phyloP scores from a whole-genome alignment of 37 sponge, comb jelly and placozoan genomes.

The Amphimedon queenslandica region DNA sequence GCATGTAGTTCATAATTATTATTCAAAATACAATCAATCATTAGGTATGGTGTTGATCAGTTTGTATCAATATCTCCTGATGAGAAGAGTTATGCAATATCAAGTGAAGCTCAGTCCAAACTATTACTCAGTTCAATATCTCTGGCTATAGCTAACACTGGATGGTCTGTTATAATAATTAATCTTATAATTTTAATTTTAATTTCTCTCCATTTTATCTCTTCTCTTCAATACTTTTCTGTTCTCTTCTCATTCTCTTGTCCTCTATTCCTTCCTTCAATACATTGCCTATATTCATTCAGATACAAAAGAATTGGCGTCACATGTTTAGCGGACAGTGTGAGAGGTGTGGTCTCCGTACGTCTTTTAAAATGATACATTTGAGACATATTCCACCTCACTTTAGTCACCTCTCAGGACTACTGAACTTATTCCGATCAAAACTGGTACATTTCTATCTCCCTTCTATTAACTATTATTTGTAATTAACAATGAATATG shows the following conservation, averaged over 20 bases:
- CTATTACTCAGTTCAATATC: constrained; percentile 77
- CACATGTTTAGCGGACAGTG: constrained; percentile 85
- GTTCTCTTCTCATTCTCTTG: neutral
- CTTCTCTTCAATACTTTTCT: neutral
- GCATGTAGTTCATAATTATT: too few species aligned
- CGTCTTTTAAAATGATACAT: constrained; percentile 73
- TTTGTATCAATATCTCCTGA: constrained; percentile 67
- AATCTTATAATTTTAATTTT: neutral
- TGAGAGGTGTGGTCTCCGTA: constrained; percentile 53
- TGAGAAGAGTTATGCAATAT: constrained; percentile 34
- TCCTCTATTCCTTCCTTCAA: too few species aligned
- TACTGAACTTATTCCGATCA: constrained; percentile 82
- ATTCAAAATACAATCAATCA: too few species aligned
- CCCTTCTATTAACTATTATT: too few species aligned
- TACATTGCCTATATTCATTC: constrained; percentile 78
- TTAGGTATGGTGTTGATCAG: constrained; percentile 82
- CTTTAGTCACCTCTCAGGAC: constrained; percentile 80
- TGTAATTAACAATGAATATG: too few species aligned
- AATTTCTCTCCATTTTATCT: neutral
- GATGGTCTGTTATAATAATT: constrained; percentile 46
- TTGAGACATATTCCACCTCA: constrained; percentile 69
- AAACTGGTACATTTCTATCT: constrained; percentile 69
- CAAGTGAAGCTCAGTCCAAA: constrained; percentile 78
- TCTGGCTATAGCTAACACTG: constrained; percentile 75
- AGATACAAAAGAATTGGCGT: constrained; percentile 72